Conservation (phyloP, 1,140 invertebrate species). For the Drosophila elegans region DNA sequence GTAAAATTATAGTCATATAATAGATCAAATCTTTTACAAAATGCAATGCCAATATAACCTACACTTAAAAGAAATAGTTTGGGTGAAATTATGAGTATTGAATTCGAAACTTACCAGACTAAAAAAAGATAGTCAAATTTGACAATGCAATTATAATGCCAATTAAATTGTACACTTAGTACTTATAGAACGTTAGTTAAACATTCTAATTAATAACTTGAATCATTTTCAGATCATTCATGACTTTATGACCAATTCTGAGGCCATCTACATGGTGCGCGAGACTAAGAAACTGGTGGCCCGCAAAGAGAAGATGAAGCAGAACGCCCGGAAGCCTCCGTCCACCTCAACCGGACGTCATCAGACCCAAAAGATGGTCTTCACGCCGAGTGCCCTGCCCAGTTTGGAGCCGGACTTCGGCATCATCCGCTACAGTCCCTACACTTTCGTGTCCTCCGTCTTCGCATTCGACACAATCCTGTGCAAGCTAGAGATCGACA, state of each 20-base stretch:
- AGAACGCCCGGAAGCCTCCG: conserved; percentile 71
- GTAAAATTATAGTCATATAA: too few species aligned
- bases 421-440: conserved; percentile 71
- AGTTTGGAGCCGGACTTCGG: conserved; percentile 80
- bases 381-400: conserved; percentile 60
- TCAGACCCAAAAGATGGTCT: conserved; percentile 33
- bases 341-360: conserved; percentile 26
- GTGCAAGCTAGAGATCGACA: conserved; percentile 68
- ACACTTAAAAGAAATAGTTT: too few species aligned
- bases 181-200: too few species aligned
- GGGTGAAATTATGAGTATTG: too few species aligned
- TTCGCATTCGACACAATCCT: conserved; percentile 82
- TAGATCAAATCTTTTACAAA: too few species aligned
- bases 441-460: conserved; percentile 81
- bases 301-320: conserved; percentile 84
- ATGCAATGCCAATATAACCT: too few species aligned
- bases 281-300: conserved; percentile 82
- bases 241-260: conserved; percentile 77
- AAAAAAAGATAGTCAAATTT: too few species aligned
- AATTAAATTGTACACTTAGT: too few species aligned
- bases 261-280: conserved; percentile 80
- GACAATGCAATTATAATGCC: too few species aligned
- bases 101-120: too few species aligned
- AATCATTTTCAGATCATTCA: conserved; percentile 65
- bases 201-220: not conserved